Base-by-base conservation (phyloP, 2,888 invertebrate genomes). In the Hesperia comma region DNA sequence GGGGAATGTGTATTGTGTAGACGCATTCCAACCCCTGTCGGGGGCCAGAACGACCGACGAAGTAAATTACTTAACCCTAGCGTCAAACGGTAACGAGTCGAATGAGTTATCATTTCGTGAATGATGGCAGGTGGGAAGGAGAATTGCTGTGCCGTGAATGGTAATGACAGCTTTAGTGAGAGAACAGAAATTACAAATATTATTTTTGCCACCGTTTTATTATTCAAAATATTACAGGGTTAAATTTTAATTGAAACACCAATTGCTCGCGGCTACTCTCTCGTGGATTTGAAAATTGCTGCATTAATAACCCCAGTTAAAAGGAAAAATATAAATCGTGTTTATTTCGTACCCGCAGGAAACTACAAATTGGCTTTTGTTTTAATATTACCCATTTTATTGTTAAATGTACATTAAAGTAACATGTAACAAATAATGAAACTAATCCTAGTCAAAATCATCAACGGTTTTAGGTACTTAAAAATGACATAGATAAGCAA, bases 41-140 rank as follows among this genome's bases (percentile, higher is more conserved):
- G 69, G 75, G 74, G 74, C 74, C 70, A 71, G 68, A 71, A 73
- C 72, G 70, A 70, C 75, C 74, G 72, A 64, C 71, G 71, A 78
- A 78, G 79, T 80, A 78, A 81, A 80, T 82, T 77, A 81, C 77
- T 78, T 76, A 82, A 79, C 81, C 81, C 80, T 74, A 68, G 73
- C 75, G 73, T 69, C 70, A 58, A 64, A 69, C 71, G 70, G 70
- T 74, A 71, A 71, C 70, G 73, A 70, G 70, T 70, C 68, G 72
- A 78, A 80, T 79, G 78, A 79, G 75, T 74, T 76, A 77, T 79
- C 77, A 77, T 75, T 64, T 19, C 69, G 72, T 72, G 71, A 74
- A 69, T 74, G 73, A 77, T 77, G 79, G 77, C 78, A 78, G 73
- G 74, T 77, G 64, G 64, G 41, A 32, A 41, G 37, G 51, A 61